Base-by-base conservation (phyloP, 2,888 invertebrate species). In the Archips crataeganus region DNA sequence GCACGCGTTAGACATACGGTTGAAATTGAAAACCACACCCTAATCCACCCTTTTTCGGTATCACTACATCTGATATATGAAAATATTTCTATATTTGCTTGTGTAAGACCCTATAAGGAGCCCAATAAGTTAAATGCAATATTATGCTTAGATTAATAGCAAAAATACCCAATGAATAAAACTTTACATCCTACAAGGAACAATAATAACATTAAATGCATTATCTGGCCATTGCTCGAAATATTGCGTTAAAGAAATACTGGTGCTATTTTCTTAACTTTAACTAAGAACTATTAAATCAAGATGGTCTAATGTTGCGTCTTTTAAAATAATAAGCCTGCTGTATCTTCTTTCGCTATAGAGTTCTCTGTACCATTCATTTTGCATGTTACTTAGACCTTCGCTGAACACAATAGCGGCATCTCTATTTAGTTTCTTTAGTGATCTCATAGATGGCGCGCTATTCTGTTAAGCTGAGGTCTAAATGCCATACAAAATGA, bases 191-290 rank as follows among this genome's bases (percentile, higher is more conserved):
- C 77, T 84, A 83, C 79, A 83, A 90, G 90, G 90, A 90, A 90
- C 88, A 85, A 85, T 84, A 65, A 65, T 84, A 65, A 65, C 65
- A 74, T 84, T 87, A 88, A 90, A 90, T 90, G 89, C 89, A 86
- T 82, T 81, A 75, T 80, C 84, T 83, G 85, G 84, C 84, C 85
- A 83, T 83, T 74, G 75, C 76, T 78, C 70, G 68, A 76, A 76
- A 75, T 70, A 78, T 32, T 2, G 39, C 6, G 39, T 49, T n/a
- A 32, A 57, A 11, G 23, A 54, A 57, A 57, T 57, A 57, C 73
- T 49, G 64, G 42, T 63, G 70, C 39, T 39, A n/a, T 62, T 15
- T 54, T 54, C 23, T 23, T 23, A 23, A 23, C 23, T 23, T 23
- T 23, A 23, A 23, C 1, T 23, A 23, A 23, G 23, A 23, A 23